These are phyloP conservation scores for Troglohyphantes excavatus DNA, from an alignment of 2,888 invertebrate genomes.

Conservation along the genomic window DNA sequence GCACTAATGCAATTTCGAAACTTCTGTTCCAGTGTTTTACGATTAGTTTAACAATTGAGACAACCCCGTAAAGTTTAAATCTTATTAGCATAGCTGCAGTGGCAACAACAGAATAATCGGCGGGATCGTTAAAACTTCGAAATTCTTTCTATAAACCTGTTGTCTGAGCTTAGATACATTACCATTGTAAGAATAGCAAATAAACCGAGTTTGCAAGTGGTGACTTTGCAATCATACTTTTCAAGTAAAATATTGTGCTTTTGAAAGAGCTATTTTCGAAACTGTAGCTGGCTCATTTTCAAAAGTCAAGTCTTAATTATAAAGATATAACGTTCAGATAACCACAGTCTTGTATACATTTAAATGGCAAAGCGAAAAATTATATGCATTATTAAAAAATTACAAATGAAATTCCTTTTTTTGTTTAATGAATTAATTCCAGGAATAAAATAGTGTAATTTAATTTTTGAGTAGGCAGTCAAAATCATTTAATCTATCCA, in stretches of 20 bases:
- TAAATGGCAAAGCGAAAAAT: too few species aligned
- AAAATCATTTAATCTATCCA: too few species aligned
- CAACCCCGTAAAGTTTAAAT: conserved; percentile 7
- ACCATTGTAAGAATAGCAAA: not conserved
- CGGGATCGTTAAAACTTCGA: not conserved
- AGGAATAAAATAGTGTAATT: too few species aligned
- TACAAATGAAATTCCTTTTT: too few species aligned
- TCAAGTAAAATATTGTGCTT: not conserved
- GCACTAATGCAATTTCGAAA: not conserved
- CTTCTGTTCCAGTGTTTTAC: not conserved
- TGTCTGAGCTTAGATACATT: conserved; percentile 15
- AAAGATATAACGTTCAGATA: too few species aligned
- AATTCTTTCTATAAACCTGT: not conserved
- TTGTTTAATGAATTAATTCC: too few species aligned
- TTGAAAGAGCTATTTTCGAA: not conserved
- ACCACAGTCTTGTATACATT: too few species aligned
- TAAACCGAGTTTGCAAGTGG: not conserved
- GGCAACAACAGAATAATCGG: not conserved
- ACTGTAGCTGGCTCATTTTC: too few species aligned
- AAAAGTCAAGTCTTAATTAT: too few species aligned
- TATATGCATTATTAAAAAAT: too few species aligned
- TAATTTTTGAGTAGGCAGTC: too few species aligned
- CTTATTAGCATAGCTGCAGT: conserved; percentile 22
- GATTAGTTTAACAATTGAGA: conserved; percentile 19
- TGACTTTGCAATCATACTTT: not conserved